These are phyloP conservation scores for Harlomillsia oculata DNA, from an alignment of 1,140 invertebrate genomes.

Conservation along the genomic window DNA sequence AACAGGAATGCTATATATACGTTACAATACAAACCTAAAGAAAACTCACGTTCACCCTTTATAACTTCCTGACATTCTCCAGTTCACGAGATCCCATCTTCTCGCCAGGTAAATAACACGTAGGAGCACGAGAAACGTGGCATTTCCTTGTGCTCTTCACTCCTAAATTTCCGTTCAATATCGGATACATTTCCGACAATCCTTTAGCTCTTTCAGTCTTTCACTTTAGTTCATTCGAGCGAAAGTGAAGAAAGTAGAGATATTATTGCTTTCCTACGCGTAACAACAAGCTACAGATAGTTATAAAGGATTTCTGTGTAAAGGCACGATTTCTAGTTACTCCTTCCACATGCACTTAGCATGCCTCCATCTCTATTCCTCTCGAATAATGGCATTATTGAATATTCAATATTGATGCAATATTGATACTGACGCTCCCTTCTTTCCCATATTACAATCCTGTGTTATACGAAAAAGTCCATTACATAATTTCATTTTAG, in stretches of 20 bases:
- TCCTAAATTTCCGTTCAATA: conserved; percentile 24
- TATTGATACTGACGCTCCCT: neutral
- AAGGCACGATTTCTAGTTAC: neutral
- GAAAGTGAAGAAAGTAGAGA: neutral
- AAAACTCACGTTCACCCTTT: too few relatives aligned
- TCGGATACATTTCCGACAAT: conserved; percentile 14
- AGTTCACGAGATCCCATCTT: too few relatives aligned
- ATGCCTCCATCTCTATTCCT: neutral
- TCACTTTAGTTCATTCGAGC: neutral
- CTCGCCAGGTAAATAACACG: too few relatives aligned
- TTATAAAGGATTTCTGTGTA: neutral
- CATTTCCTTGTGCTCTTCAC: too few relatives aligned
- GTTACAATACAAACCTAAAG: too few relatives aligned
- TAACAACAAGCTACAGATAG: too few relatives aligned
- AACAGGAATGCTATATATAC: too few relatives aligned
- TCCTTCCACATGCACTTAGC: neutral
- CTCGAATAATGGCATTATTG: neutral
- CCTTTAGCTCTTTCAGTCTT: conserved; percentile 8
- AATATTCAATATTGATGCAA: conserved; percentile 14
- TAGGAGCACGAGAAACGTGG: too few relatives aligned
- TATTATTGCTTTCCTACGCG: neutral
- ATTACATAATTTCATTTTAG: too few relatives aligned
- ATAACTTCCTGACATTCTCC: too few relatives aligned
- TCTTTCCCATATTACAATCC: too few relatives aligned
- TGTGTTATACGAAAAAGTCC: too few relatives aligned